phyloP scores from a whole-genome alignment of 2,113 vertebrate species.

The Cephalophus harveyi region DNA sequence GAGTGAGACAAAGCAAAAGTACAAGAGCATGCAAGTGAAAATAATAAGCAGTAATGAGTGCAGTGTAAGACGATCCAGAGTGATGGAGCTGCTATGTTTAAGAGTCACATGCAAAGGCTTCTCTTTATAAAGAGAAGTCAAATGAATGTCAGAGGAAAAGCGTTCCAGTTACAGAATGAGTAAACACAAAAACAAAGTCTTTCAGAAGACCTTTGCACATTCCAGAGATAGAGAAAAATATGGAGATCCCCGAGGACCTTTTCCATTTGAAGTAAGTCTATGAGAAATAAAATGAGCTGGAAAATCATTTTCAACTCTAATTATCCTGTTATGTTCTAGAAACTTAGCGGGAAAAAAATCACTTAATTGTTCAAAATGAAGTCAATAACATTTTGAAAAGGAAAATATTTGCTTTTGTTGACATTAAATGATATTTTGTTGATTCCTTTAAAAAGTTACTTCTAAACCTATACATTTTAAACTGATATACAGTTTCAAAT shows the following conservation, averaged over 20 bases:
- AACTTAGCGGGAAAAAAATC: background rate
- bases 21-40: background rate
- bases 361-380: constrained; percentile 28
- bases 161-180: background rate
- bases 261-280: background rate
- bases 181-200: background rate
- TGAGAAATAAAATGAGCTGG: background rate
- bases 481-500: background rate
- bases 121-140: background rate
- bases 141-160: background rate
- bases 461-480: background rate
- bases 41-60: background rate
- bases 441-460: background rate
- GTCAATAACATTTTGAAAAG: background rate
- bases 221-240: background rate
- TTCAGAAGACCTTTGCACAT: background rate
- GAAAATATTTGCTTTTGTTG: background rate
- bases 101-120: background rate
- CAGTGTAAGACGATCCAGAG: background rate
- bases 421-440: background rate
- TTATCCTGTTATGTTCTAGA: background rate
- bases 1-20: background rate
- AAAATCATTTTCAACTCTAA: background rate
- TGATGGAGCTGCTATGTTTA: background rate
- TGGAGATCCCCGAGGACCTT: background rate